phyloP scores from a whole-genome alignment of 2,888 invertebrate genomes.

The Leptopilina drosophilae region DNA sequence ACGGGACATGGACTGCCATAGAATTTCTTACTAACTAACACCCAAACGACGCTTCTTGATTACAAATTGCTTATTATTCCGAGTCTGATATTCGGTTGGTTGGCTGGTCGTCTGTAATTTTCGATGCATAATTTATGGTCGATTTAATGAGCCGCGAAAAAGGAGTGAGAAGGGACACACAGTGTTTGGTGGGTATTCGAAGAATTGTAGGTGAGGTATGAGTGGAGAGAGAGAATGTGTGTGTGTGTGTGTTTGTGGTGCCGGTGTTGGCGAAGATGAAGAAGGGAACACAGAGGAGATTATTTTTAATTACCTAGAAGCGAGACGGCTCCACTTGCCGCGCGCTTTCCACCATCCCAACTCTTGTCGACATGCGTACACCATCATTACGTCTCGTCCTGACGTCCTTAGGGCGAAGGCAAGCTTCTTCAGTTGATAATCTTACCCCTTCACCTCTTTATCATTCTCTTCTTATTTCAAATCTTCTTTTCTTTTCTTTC shows the following conservation, averaged over 20 bases:
- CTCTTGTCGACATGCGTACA: conserved; percentile 40
- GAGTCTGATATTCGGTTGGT: conserved; percentile 59
- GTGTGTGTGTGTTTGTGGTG: conserved; percentile 38
- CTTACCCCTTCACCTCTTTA: background rate
- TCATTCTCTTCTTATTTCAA: conserved; percentile 44
- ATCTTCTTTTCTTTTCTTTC: background rate
- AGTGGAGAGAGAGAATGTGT: conserved; percentile 50
- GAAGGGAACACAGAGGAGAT: conserved; percentile 62
- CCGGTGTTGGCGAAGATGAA: conserved; percentile 42
- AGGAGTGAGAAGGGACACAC: conserved; percentile 67
- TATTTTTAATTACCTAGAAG: conserved; percentile 75
- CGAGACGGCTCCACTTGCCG: conserved; percentile 46
- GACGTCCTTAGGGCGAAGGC: conserved; percentile 44
- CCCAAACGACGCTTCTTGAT: conserved; percentile 74
- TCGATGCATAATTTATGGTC: conserved; percentile 77
- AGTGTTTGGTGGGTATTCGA: conserved; percentile 47
- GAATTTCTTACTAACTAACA: conserved; percentile 72
- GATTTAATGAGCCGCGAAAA: conserved; percentile 77
- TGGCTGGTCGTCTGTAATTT: conserved; percentile 70
- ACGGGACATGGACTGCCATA: conserved; percentile 60
- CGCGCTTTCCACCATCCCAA: conserved; percentile 37
- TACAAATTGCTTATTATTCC: conserved; percentile 76
- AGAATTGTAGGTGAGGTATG: conserved; percentile 41
- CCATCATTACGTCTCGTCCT: conserved; percentile 45
- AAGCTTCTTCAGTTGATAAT: conserved; percentile 47